Evolutionary conservation across 1,140 invertebrate genomes (phyloP), one percentile per base, ranked within the genome.

Genomic region (Neodiprion pinetum): DNA sequence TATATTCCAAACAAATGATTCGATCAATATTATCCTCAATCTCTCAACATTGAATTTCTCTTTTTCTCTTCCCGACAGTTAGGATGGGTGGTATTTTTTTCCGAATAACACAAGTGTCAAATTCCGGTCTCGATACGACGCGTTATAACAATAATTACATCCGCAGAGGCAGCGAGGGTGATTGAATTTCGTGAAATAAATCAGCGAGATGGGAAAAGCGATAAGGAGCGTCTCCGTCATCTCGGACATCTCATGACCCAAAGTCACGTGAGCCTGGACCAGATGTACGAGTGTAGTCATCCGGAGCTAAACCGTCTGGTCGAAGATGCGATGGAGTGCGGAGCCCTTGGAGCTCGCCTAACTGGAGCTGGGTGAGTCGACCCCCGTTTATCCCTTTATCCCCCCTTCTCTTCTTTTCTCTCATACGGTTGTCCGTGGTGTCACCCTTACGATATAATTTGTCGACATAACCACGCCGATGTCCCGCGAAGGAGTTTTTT

Each of bases 271-370:
- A 98, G 96, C 83, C 92, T 98, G 47, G 89, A 92, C 72, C 91
- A 95, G 70, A 84, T 97, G 1, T 99, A 98, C 84, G 96, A 99
- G 86, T 99, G 98, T 87, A 98, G 96, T 72, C 97, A 98, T 90
- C 90, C 93, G 1, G 92, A 95, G 80, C 90, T 99, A 72, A 97
- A 99, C 87, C 88, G 89, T 70, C 89, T 99, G 7, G 96, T 99
- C 48, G 87, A 93, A 47, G 85, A 95, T 67, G 96, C 96, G n/a
- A 86, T 91, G 72, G 85, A 92, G 69, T 89, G 92, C 72, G 93
- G 94, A 50, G 92, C 94, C 8, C 89, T 95, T 23, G 96, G 97
- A 49, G 94, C 96, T 9, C 91, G 98, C 76, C 89, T 99, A 49
- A 99, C 98, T 8, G 98, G 98, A 71, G 96, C 96, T 17, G 96